phyloP scores from a whole-genome alignment of 2,797 vertebrate species.

The Apogon hyalosoma region DNA sequence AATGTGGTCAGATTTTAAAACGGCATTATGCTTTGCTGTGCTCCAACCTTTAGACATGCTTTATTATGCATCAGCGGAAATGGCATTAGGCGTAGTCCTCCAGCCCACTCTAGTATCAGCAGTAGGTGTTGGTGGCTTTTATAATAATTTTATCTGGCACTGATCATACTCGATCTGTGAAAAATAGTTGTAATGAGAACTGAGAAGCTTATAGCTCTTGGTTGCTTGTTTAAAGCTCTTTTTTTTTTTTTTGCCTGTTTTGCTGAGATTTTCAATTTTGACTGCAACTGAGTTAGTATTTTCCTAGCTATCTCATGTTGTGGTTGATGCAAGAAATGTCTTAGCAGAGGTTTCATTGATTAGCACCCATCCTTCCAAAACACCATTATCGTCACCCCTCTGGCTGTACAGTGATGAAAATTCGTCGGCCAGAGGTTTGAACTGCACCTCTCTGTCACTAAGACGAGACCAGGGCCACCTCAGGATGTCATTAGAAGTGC shows the following conservation, averaged over 20 bases:
- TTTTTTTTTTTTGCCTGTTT: slow-evolving; percentile 1
- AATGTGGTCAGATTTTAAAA: slow-evolving; percentile 30
- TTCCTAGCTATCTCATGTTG: slow-evolving; percentile 17
- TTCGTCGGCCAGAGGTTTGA: slow-evolving; percentile 52
- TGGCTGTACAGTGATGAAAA: slow-evolving; percentile 50
- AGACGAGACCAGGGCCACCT: slow-evolving; percentile 58
- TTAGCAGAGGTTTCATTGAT: slow-evolving; percentile 40
- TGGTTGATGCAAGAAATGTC: background rate
- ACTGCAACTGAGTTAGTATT: slow-evolving; percentile 2
- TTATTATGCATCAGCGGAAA: slow-evolving; percentile 56
- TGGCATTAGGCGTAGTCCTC: slow-evolving; percentile 23
- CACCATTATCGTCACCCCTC: slow-evolving; percentile 60
- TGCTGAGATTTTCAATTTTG: background rate
- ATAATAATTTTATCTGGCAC: slow-evolving; percentile 22
- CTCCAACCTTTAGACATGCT: slow-evolving; percentile 42
- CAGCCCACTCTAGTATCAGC: slow-evolving; percentile 31
- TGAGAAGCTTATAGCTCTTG: slow-evolving; percentile 15
- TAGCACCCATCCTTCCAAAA: slow-evolving; percentile 47
- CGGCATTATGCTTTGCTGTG: slow-evolving; percentile 13
- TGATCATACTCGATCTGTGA: slow-evolving; percentile 35
- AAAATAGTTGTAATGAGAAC: slow-evolving; percentile 24
- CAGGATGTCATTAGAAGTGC: slow-evolving; percentile 72
- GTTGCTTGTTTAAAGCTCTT: slow-evolving; percentile 16
- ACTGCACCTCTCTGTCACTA: slow-evolving; percentile 59
- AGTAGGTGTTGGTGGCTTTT: slow-evolving; percentile 42